Conservation (phyloP, 2,797 vertebrate species). For the Astyanax mexicanus region DNA sequence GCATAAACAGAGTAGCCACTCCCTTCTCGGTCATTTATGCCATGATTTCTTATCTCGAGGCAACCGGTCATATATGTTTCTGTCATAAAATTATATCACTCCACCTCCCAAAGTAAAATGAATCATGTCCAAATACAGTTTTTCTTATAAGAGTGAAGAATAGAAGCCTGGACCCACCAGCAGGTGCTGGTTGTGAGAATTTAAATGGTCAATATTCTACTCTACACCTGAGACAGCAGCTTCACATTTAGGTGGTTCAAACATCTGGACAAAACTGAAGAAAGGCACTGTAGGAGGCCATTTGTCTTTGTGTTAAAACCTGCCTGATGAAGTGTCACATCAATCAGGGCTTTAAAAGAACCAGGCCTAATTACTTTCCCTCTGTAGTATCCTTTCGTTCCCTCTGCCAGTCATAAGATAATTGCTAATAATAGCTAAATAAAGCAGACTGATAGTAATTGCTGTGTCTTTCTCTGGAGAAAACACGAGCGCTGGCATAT, state of each 20-base stretch:
- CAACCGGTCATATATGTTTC: no score
- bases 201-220: not conserved
- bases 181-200: not conserved
- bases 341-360: not conserved
- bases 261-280: not conserved
- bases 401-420: slow-evolving; percentile 19
- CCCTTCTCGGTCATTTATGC: no score
- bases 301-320: not conserved
- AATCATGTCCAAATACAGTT: no score
- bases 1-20: no score
- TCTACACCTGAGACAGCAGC: not conserved
- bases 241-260: not conserved
- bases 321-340: not conserved
- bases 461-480: slow-evolving; percentile 45
- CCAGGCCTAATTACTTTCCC: not conserved
- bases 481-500: slow-evolving; percentile 57
- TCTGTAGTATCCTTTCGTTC: slow-evolving; percentile 5
- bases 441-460: slow-evolving; percentile 58
- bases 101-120: no score
- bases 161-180: not conserved
- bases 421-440: slow-evolving; percentile 39
- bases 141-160: not conserved
- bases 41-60: no score
- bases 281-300: no score
- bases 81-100: no score